Evolutionary conservation across 2,888 invertebrate genomes (phyloP).

Genomic region (Calephelis perditalis): DNA sequence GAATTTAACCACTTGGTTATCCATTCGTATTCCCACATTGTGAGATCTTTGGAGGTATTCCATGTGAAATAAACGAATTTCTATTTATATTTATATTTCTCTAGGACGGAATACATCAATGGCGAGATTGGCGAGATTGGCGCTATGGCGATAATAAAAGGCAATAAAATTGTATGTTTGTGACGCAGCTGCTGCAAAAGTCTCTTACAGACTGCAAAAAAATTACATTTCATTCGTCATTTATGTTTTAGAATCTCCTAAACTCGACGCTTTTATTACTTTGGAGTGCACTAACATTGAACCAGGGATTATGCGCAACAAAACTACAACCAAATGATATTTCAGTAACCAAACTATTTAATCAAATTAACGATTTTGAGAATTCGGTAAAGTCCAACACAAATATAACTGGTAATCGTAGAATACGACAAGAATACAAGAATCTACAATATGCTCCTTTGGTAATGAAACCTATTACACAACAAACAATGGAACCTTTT

Average conservation of each 20-base stretch:
- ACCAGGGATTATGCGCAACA: background rate
- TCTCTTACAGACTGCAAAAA: background rate
- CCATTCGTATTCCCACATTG: too few species aligned
- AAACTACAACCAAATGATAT: background rate
- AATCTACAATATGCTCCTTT: slow-evolving; percentile 6
- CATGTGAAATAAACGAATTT: too few species aligned
- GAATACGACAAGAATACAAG: background rate
- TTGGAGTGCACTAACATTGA: background rate
- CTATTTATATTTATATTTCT: too few species aligned
- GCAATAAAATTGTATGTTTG: too few species aligned
- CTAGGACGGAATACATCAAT: too few species aligned
- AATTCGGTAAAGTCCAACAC: background rate
- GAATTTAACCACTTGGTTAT: too few species aligned
- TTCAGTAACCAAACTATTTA: too few species aligned
- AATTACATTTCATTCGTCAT: background rate
- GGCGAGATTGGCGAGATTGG: too few species aligned
- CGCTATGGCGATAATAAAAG: too few species aligned
- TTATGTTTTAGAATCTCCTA: background rate
- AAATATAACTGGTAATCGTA: background rate
- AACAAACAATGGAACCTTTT: background rate
- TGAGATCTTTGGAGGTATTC: too few species aligned
- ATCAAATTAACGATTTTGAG: too few species aligned
- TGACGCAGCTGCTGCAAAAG: too few species aligned
- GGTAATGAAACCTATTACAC: background rate
- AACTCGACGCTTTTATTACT: background rate